A percentile compares a stretch with the other conserved stretches of the same genome.
Evolutionary conservation across 2,797 vertebrate genomes (phyloP).

Genomic region (Ambastaia sidthimunki): DNA sequence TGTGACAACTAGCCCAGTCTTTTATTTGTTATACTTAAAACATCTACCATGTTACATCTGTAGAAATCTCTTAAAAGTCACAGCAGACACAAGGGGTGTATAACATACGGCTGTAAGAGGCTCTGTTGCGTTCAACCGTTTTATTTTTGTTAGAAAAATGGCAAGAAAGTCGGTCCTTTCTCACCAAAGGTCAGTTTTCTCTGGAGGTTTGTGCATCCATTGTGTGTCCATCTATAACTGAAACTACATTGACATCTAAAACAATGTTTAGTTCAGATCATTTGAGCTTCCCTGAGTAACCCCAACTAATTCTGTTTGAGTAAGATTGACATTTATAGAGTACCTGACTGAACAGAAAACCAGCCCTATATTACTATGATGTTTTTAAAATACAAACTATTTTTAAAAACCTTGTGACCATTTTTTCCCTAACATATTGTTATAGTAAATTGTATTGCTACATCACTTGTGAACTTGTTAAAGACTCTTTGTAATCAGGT

Average conservation of each 20-base stretch:
- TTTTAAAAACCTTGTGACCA: no score
- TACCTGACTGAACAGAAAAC: not conserved
- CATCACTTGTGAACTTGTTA: no score
- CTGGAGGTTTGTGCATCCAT: not conserved
- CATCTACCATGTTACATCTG: not conserved
- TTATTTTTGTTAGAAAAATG: not conserved
- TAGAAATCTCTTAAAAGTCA: constrained; percentile 31
- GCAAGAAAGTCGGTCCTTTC: not conserved
- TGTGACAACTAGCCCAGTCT: not conserved
- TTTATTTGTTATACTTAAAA: not conserved
- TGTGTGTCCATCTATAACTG: constrained; percentile 11
- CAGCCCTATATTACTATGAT: not conserved
- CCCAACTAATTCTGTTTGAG: no score
- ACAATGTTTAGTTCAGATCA: constrained; percentile 16
- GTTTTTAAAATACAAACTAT: no score
- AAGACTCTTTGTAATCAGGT: no score
- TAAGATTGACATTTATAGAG: constrained; percentile 15
- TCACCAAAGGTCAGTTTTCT: not conserved
- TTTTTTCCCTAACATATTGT: no score
- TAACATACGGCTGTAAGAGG: no score
- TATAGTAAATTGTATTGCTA: no score
- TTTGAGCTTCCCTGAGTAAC: not conserved
- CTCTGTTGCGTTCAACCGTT: constrained; percentile 20
- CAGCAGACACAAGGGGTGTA: constrained; percentile 1
- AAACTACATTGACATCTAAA: not conserved